Conservation (phyloP, 1,140 invertebrate species). For the Pachypeltis micranthus region DNA sequence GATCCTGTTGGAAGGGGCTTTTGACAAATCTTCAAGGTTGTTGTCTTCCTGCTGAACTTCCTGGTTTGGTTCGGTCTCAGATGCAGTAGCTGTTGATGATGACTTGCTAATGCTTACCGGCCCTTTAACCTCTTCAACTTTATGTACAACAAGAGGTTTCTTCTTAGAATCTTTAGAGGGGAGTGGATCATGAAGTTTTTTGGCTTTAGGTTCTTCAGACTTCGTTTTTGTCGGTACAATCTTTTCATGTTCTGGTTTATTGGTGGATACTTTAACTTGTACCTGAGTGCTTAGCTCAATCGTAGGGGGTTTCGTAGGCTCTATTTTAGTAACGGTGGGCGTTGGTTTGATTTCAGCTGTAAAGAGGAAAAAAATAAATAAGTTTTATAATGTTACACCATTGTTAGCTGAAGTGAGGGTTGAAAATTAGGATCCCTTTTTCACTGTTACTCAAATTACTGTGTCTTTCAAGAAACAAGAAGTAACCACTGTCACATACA, state of each 20-base stretch:
- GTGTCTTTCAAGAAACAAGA: too few species aligned
- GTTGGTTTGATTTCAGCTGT: conserved; percentile 15
- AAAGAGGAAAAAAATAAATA: conserved; percentile 17
- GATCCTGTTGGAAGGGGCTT: conserved; percentile 64
- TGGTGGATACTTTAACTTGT: conserved; percentile 31
- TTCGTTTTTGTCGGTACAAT: conserved; percentile 4
- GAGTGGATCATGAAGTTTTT: conserved; percentile 28
- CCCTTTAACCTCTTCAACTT: conserved; percentile 14
- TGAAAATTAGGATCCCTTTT: too few species aligned
- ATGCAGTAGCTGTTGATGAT: conserved; percentile 31
- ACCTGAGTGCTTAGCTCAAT: conserved; percentile 36
- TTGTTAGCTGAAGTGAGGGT: too few species aligned
- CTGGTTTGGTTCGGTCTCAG: background rate
- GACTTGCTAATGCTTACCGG: conserved; percentile 18
- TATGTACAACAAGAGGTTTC: background rate
- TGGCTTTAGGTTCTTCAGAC: conserved; percentile 17
- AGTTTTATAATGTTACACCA: too few species aligned
- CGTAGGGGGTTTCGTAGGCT: conserved; percentile 26
- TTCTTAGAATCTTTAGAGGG: background rate
- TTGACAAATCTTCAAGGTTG: conserved; percentile 54
- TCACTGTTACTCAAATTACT: too few species aligned
- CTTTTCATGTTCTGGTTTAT: background rate
- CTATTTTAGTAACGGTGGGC: conserved; percentile 19
- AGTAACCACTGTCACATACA: too few species aligned
- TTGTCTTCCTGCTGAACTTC: conserved; percentile 35